A percentile compares a stretch with the other conserved stretches of the same genome.
Conservation (phyloP, 2,113 vertebrate genomes). For the Toxotes jaculatrix region DNA sequence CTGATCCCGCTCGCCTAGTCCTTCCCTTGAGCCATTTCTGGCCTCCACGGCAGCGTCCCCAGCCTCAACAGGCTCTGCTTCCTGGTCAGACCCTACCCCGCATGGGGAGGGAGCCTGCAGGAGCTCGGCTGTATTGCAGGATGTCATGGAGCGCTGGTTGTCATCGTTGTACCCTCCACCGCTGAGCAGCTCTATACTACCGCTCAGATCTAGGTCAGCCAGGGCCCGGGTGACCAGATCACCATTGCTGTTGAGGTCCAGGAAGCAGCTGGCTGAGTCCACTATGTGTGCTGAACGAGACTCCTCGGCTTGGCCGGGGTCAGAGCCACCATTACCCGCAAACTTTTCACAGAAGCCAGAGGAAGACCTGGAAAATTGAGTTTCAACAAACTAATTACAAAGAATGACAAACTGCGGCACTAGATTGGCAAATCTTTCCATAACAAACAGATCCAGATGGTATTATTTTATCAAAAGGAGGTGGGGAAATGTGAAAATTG, state of each 20-base stretch:
- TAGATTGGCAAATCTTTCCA: not conserved
- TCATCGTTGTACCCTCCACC: slow-evolving; percentile 12
- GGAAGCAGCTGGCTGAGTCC: slow-evolving; percentile 78
- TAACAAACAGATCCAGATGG: not conserved
- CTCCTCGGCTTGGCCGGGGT: slow-evolving; percentile 59
- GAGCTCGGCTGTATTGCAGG: slow-evolving; percentile 72
- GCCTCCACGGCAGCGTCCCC: not conserved
- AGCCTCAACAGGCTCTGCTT: slow-evolving; percentile 5
- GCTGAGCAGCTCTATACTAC: slow-evolving; percentile 54
- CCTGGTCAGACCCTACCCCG: slow-evolving; percentile 56
- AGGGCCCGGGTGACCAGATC: slow-evolving; percentile 77
- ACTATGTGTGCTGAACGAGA: slow-evolving; percentile 30
- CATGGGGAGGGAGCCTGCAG: slow-evolving; percentile 61
- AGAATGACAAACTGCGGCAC: not conserved
- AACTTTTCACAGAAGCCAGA: slow-evolving; percentile 85
- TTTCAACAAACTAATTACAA: not conserved
- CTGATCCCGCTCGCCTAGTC: slow-evolving; percentile 12
- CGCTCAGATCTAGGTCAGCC: slow-evolving; percentile 79
- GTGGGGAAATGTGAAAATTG: not conserved
- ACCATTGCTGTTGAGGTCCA: slow-evolving; percentile 81
- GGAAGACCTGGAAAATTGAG: slow-evolving; percentile 73
- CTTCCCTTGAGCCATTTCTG: not conserved
- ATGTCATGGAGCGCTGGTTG: slow-evolving; percentile 60
- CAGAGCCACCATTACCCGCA: slow-evolving; percentile 59
- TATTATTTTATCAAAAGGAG: not conserved